A percentile compares a stretch with the other conserved stretches of the same genome.
phyloP scores from a whole-genome alignment of 2,113 vertebrate species.

The Dipodomys merriami region DNA sequence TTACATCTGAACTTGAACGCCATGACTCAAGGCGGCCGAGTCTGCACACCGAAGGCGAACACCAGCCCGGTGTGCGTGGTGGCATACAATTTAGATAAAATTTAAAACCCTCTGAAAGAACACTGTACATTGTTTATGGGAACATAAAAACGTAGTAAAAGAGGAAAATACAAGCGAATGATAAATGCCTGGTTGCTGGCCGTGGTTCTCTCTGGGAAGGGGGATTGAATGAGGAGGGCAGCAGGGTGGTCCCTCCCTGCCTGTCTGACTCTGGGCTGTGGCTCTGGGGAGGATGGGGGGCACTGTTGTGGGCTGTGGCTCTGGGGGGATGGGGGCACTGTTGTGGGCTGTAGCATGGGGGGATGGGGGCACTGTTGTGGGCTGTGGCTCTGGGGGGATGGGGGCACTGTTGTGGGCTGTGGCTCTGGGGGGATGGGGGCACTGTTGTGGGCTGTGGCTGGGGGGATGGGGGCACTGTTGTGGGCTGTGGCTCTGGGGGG shows the following conservation, averaged over 20 bases:
- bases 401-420: too few species aligned
- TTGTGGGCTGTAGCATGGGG: too few species aligned
- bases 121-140: fast-evolving
- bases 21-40: too few species aligned
- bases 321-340: neutral
- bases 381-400: too few species aligned
- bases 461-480: too few species aligned
- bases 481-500: too few species aligned
- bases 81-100: fast-evolving
- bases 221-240: neutral
- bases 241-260: neutral
- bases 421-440: too few species aligned
- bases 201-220: neutral
- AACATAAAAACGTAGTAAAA: neutral
- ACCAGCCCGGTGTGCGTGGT: fast-evolving
- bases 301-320: too few species aligned
- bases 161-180: neutral
- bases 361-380: too few species aligned
- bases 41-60: fast-evolving
- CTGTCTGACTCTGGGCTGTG: neutral
- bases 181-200: fast-evolving
- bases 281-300: neutral
- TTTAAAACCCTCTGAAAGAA: neutral
- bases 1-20: fast-evolving
- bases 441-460: too few species aligned